Evolutionary conservation across 2,888 invertebrate species (phyloP), one percentile per base, ranked within the genome.

Genomic region (Disparrhopalites patrizii): DNA sequence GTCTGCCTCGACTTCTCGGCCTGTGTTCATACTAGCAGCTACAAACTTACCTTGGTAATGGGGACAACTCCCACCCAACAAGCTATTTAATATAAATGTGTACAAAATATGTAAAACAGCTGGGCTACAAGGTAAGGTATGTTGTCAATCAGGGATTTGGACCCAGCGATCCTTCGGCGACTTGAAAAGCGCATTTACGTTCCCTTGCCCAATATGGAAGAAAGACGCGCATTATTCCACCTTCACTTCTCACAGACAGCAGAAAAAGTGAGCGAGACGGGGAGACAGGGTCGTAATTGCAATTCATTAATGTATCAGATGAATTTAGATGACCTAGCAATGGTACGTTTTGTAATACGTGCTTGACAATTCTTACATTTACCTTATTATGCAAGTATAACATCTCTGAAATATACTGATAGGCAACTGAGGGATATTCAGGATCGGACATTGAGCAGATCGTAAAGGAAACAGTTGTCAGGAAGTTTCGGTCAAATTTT

Each of bases 11-110:
- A 77, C 78, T 38, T 79, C 84, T 15, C 2, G 1, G 27, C 70
- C 64, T 8, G 87, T 88, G 67, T 89, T 89, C 78, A 81, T 90
- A 52, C 82, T 96, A 57, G 93, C 93, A 18, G 91, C 93, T 67
- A 92, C 95, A 1, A 96, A 96, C 80, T 83, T 90, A 75, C 96
- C 96, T 1, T 96, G 95, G 96, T 89, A 78, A 75, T 25, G 18
- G n/a, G n/a, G n/a, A n/a, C 8, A 13, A 30, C 25, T 20, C 27
- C 27, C 18, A 18, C n/a, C 31, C 18, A 18, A 7, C 20, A 15
- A 7, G 27, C 18, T 8, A 18, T 30, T 57, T 64, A 2, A 23
- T 43, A 62, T 76, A 5, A 13, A 13, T n/a, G 8, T 25, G 23
- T 76, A n/a, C n/a, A n/a, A n/a, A n/a, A n/a, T n/a, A n/a, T n/a